Evolutionary conservation across 2,888 invertebrate species (phyloP).

Genomic region (Scotopteryx bipunctaria): DNA sequence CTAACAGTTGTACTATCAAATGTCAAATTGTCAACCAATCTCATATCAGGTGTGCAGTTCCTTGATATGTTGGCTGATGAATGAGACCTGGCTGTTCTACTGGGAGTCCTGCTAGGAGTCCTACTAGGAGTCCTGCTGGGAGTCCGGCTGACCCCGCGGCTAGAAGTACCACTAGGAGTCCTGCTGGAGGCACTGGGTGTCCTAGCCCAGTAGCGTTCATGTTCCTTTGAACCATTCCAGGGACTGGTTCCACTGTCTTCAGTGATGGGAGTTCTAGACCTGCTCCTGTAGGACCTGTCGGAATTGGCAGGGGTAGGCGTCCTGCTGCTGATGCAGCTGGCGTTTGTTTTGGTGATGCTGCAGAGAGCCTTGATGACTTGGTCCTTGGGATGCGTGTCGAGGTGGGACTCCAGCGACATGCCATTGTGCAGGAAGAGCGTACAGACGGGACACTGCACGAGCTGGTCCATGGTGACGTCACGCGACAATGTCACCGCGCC

Average conservation of each 20-base stretch:
- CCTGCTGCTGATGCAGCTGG: conserved; percentile 63
- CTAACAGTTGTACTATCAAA: conserved; percentile 54
- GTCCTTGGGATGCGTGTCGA: conserved; percentile 94
- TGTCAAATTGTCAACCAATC: conserved; percentile 57
- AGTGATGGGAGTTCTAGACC: conserved; percentile 66
- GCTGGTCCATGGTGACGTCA: conserved; percentile 69
- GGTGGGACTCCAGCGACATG: conserved; percentile 90
- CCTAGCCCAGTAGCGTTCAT: conserved; percentile 71
- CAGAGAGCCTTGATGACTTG: conserved; percentile 92
- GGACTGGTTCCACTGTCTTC: conserved; percentile 56
- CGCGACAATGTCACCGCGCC: conserved; percentile 24
- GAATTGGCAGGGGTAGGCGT: conserved; percentile 69
- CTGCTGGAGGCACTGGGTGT: conserved; percentile 66
- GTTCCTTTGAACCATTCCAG: conserved; percentile 65
- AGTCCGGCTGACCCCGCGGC: conserved; percentile 49
- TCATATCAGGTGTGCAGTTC: conserved; percentile 61
- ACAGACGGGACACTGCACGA: conserved; percentile 91
- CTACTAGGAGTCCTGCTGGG: conserved; percentile 71
- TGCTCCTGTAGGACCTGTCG: conserved; percentile 70
- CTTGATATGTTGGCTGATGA: conserved; percentile 57
- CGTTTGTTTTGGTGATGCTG: conserved; percentile 71
- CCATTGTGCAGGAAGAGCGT: conserved; percentile 92
- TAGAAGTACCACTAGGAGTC: conserved; percentile 26
- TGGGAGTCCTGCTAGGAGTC: conserved; percentile 65
- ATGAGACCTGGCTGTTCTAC: conserved; percentile 59